phyloP scores from a whole-genome alignment of 2,113 vertebrate species.

The Periophthalmodon schlosseri region DNA sequence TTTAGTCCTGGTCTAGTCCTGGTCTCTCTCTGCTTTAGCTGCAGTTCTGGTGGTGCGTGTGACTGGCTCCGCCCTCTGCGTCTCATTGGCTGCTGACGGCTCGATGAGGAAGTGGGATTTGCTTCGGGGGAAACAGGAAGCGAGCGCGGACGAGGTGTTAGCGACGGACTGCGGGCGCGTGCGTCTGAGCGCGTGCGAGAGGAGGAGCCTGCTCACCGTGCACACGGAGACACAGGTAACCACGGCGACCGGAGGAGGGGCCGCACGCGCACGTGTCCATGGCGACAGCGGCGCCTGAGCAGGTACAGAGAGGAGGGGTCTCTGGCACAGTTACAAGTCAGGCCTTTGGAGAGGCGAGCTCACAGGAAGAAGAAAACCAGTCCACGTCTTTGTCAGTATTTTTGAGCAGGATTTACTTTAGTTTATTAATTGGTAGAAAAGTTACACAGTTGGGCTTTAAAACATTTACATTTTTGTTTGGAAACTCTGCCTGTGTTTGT shows the following conservation, averaged over 20 bases:
- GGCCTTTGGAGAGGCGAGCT: too few relatives aligned
- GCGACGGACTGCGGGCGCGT: slow-evolving; percentile 39
- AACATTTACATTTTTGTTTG: too few relatives aligned
- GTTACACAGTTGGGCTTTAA: too few relatives aligned
- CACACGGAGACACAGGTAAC: slow-evolving; percentile 74
- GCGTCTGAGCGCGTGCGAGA: slow-evolving; percentile 70
- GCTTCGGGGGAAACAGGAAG: slow-evolving; percentile 69
- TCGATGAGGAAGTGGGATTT: slow-evolving; percentile 78
- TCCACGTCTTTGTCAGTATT: too few relatives aligned
- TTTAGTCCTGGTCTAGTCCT: too few relatives aligned
- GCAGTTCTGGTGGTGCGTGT: slow-evolving; percentile 70
- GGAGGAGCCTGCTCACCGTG: slow-evolving; percentile 55
- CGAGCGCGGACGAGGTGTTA: slow-evolving; percentile 57
- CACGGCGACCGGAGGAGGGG: background rate
- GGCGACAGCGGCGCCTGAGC: too few relatives aligned
- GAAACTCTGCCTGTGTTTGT: too few relatives aligned
- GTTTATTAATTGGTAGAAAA: too few relatives aligned
- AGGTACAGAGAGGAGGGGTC: too few relatives aligned
- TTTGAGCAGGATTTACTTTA: too few relatives aligned
- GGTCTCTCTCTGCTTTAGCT: slow-evolving; percentile 47
- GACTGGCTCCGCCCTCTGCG: slow-evolving; percentile 61
- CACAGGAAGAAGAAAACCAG: too few relatives aligned
- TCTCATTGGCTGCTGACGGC: slow-evolving; percentile 77
- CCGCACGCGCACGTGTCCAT: background rate
- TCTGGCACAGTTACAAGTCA: too few relatives aligned